Evolutionary conservation across 2,113 vertebrate genomes (phyloP).

Genomic region (Anoura caudifer): DNA sequence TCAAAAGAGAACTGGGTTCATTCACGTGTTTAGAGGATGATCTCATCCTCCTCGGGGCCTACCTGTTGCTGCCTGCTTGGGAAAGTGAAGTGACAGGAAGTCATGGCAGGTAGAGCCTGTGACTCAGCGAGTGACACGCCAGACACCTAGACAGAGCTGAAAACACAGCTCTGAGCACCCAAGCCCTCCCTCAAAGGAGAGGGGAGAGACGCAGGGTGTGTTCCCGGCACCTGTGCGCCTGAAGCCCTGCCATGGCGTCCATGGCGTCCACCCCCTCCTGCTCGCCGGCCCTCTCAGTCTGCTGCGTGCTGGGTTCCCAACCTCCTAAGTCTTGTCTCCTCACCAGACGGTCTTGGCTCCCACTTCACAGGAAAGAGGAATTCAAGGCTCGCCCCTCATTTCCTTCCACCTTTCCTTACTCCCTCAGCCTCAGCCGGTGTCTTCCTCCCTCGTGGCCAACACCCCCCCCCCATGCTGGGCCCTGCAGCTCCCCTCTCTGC

Average conservation of each 20-base stretch:
- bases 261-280: not conserved
- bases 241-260: not conserved
- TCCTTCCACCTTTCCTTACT: not conserved
- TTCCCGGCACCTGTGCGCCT: rapidly evolving
- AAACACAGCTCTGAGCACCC: not conserved
- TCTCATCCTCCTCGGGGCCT: not conserved
- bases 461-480: not conserved
- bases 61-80: constrained; percentile 3
- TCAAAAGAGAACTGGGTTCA: not conserved
- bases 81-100: not conserved
- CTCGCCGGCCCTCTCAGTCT: not conserved
- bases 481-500: not conserved
- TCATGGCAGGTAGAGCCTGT: not conserved
- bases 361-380: not conserved
- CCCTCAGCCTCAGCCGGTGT: not conserved
- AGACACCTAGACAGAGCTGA: not conserved
- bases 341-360: not conserved
- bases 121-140: constrained; percentile 31
- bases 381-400: not conserved
- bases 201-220: not conserved
- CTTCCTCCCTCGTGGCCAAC: not conserved
- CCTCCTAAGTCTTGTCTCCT: not conserved
- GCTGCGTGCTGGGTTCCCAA: not conserved
- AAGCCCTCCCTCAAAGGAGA: not conserved
- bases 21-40: not conserved